Evolutionary conservation across 2,888 invertebrate species (phyloP), one percentile per base, ranked within the genome.

Genomic region (Leptinotarsa rubiginosa): DNA sequence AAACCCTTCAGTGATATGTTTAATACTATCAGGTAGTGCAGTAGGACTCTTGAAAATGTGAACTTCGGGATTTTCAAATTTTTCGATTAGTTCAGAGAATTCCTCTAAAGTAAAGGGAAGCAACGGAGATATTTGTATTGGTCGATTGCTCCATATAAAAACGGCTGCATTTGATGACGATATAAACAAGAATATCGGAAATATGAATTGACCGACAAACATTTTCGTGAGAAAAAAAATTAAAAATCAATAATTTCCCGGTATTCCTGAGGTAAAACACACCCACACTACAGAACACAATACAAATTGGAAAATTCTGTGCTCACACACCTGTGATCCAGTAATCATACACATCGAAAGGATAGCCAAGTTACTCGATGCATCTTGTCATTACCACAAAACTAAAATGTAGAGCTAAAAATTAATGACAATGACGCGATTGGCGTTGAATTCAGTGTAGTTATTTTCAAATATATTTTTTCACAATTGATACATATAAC

Each of bases 71-170:
- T 85, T 79, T 25, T 83, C 82, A 74, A 86, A 77, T 75, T 81
- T 77, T 72, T 81, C 79, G 25, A 82, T 72, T 72, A 87, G 78
- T 73, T 83, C 74, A 56, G 82, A 76, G 56, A 86, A 85, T 74
- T 86, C 85, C 25, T 84, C 83, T 64, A 84, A 83, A 52, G 82
- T 83, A 74, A 87, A 87, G 49, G 83, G 79, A 76, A 83, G 79
- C 50, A 88, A 78, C 7, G 87, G 85, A 18, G 87, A 86, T 65
- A 87, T 78, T 72, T 85, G 79, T 66, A 87, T 75, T 71, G 84
- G 80, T 74, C 84, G 79, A 31, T 81, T 84, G 74, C 84, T 84
- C 84, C 84, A 85, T 25, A 84, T 72, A 16, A 84, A 80, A 41
- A 85, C 75, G 10, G 82, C 81, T 31, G 80, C 81, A 68, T 83